Conservation (phyloP, 2,888 invertebrate species). For the Branchellion lobata region DNA sequence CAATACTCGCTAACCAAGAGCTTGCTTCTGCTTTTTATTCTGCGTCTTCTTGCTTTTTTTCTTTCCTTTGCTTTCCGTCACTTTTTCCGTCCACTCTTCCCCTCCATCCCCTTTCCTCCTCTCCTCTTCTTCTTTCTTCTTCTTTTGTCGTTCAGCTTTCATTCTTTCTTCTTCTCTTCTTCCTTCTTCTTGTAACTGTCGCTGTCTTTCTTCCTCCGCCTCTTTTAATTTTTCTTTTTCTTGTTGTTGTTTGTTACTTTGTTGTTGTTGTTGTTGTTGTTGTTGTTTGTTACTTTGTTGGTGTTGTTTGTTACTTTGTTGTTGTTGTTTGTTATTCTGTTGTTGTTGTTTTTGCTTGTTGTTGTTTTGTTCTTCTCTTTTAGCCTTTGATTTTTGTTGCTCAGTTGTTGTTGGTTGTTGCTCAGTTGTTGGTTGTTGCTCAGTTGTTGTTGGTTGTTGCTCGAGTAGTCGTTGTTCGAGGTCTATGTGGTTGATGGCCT, state of each 20-base stretch:
- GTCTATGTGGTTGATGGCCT: not conserved
- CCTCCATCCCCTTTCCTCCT: not conserved
- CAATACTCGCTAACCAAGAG: not conserved
- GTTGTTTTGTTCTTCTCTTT: too few relatives aligned
- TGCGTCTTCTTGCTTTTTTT: conserved; percentile 1
- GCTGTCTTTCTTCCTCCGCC: not conserved
- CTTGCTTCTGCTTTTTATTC: not conserved
- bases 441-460: not conserved
- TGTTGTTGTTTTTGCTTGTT: not conserved
- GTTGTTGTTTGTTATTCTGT: not conserved
- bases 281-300: too few relatives aligned
- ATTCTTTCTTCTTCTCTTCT: conserved; percentile 1
- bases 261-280: too few relatives aligned
- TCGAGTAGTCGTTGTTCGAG: not conserved
- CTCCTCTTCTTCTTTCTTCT: conserved; percentile 12
- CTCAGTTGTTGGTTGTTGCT: too few relatives aligned
- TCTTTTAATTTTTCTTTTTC: not conserved
- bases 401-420: too few relatives aligned
- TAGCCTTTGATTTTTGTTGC: too few relatives aligned
- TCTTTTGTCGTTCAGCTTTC: not conserved
- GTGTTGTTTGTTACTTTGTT: too few relatives aligned
- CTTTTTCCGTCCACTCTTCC: too few relatives aligned
- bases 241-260: not conserved
- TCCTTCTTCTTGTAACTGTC: not conserved
- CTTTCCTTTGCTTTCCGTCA: not conserved